A percentile compares a stretch with the other conserved stretches of the same genome.
These are phyloP conservation scores for Petrocephalus sullivani DNA, from an alignment of 2,797 vertebrate species.

Conservation along the genomic window DNA sequence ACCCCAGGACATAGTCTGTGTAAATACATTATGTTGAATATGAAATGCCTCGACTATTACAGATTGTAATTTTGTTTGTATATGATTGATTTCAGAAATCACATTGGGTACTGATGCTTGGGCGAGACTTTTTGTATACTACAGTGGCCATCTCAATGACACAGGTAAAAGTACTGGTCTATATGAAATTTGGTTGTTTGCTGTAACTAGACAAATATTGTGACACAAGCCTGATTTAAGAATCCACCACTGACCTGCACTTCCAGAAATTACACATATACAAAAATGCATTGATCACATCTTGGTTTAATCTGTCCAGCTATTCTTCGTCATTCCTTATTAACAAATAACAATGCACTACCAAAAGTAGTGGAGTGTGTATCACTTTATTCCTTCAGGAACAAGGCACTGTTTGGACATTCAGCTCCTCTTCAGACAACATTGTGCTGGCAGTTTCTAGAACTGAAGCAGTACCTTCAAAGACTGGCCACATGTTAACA, in stretches of 20 bases:
- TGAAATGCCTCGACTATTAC: background rate
- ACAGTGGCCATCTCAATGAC: background rate
- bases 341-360: background rate
- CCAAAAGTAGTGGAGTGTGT: background rate
- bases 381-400: background rate
- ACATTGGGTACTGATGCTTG: background rate
- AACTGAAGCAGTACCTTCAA: background rate
- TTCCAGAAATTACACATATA: background rate
- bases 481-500: background rate
- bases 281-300: background rate
- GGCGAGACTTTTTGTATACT: background rate
- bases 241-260: background rate
- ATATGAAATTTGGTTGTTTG: background rate
- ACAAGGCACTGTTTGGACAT: background rate
- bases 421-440: background rate
- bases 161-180: background rate
- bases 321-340: background rate
- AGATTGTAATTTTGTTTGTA: background rate
- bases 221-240: background rate
- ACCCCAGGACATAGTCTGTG: background rate
- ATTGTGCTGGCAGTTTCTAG: background rate
- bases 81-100: background rate
- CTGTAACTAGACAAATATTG: background rate
- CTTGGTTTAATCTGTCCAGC: background rate
- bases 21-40: background rate